Percentiles rank a stretch among this genome's conserved stretches.
phyloP scores from a whole-genome alignment of 2,888 invertebrate genomes.

The Tetragonula carbonaria region DNA sequence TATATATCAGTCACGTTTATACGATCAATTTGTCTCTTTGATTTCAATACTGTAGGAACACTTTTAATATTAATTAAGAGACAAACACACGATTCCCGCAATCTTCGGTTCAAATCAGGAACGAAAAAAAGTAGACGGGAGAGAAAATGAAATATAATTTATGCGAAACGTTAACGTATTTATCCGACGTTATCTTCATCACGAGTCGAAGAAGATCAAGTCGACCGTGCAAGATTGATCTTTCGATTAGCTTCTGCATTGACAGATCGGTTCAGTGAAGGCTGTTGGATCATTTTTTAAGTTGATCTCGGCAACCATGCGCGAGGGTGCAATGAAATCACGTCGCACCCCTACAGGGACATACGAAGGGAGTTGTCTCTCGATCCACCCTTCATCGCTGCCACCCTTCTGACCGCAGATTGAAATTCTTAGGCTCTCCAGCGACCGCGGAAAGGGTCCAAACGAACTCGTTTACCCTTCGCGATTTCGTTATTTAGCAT shows the following conservation, averaged over 20 bases:
- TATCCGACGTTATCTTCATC: conserved; percentile 2
- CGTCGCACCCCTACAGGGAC: conserved; percentile 74
- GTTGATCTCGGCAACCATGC: conserved; percentile 66
- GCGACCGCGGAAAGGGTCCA: conserved; percentile 63
- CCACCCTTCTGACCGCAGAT: conserved; percentile 82
- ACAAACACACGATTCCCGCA: not conserved
- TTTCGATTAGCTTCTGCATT: conserved; percentile 60
- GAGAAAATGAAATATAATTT: not conserved
- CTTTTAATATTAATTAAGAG: too few species aligned
- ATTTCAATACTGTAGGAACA: too few species aligned
- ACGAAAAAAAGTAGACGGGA: not conserved
- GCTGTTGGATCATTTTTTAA: conserved; percentile 79
- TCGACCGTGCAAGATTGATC: conserved; percentile 55
- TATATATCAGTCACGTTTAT: too few species aligned
- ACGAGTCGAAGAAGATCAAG: conserved; percentile 27
- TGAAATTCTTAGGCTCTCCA: conserved; percentile 82
- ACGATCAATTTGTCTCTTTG: too few species aligned
- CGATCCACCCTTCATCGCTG: conserved; percentile 66
- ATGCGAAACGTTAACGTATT: not conserved
- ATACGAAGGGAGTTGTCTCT: conserved; percentile 70
- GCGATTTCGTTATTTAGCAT: conserved; percentile 82
- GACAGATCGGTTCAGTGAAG: conserved; percentile 55
- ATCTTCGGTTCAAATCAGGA: not conserved
- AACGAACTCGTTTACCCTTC: conserved; percentile 70
- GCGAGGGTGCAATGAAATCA: conserved; percentile 75